Conservation (phyloP, 2,113 vertebrate genomes). For the Chroicocephalus ridibundus region DNA sequence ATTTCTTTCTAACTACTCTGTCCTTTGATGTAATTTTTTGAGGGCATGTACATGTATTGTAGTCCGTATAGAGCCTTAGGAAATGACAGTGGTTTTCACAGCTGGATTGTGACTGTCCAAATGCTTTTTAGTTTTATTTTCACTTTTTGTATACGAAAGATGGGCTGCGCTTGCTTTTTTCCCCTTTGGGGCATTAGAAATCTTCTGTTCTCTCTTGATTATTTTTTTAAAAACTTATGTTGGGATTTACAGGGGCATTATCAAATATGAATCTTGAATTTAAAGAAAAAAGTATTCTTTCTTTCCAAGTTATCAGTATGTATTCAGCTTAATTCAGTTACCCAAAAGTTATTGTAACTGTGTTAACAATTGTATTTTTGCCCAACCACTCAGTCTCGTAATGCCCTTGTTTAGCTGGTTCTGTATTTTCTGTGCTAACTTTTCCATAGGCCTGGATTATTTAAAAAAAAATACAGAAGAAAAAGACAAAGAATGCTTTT, state of each 20-base stretch:
- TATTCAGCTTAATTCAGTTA: background rate
- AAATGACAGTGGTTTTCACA: background rate
- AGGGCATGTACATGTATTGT: background rate
- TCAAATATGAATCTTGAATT: background rate
- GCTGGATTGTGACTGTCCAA: background rate
- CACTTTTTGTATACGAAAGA: background rate
- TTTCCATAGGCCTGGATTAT: background rate
- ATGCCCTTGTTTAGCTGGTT: background rate
- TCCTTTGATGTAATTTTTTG: background rate
- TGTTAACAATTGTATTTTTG: background rate
- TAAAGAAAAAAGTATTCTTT: accelerated
- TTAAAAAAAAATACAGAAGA: background rate
- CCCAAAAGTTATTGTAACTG: background rate
- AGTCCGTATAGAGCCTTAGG: background rate
- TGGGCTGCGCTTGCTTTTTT: background rate
- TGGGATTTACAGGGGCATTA: background rate
- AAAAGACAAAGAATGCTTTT: background rate
- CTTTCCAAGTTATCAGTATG: background rate
- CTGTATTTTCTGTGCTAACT: background rate
- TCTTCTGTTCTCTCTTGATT: background rate
- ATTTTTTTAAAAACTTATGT: background rate
- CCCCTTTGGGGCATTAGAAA: background rate
- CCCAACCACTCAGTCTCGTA: background rate
- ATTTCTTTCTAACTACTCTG: background rate
- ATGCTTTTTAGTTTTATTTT: background rate